Percentiles rank a stretch among this genome's conserved stretches.
Evolutionary conservation across 2,113 vertebrate species (phyloP).

Genomic region (Pterophyllum scalare): DNA sequence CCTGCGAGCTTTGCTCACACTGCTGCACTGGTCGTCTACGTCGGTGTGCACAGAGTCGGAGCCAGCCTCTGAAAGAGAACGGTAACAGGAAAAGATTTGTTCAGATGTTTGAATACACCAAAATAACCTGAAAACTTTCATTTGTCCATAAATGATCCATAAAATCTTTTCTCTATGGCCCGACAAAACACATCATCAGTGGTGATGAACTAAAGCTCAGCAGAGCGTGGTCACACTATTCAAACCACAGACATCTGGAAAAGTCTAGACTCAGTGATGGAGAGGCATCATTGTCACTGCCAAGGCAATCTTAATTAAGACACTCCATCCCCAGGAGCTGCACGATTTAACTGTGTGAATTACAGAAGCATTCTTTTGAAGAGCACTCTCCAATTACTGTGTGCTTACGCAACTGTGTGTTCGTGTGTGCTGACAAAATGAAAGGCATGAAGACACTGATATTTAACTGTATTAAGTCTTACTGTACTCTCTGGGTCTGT

Average conservation of each 20-base stretch:
- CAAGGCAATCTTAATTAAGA: neutral
- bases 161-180: too few relatives aligned
- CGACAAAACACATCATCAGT: neutral
- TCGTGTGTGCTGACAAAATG: neutral
- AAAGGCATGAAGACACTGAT: neutral
- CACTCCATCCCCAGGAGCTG: neutral
- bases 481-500: neutral
- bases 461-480: neutral
- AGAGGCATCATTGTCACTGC: neutral
- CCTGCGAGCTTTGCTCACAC: constrained; percentile 36
- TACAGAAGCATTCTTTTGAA: too few relatives aligned
- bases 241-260: neutral
- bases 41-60: constrained; percentile 72
- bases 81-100: neutral
- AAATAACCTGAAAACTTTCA: neutral
- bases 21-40: constrained; percentile 65
- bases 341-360: too few relatives aligned
- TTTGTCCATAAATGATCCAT: neutral
- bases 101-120: neutral
- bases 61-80: constrained; percentile 57
- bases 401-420: neutral
- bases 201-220: neutral
- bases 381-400: too few relatives aligned
- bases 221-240: neutral
- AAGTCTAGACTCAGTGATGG: neutral